A percentile compares a stretch with the other conserved stretches of the same genome.
These are phyloP conservation scores for Petaurus breviceps DNA, from an alignment of 2,113 vertebrate species.

Conservation along the genomic window DNA sequence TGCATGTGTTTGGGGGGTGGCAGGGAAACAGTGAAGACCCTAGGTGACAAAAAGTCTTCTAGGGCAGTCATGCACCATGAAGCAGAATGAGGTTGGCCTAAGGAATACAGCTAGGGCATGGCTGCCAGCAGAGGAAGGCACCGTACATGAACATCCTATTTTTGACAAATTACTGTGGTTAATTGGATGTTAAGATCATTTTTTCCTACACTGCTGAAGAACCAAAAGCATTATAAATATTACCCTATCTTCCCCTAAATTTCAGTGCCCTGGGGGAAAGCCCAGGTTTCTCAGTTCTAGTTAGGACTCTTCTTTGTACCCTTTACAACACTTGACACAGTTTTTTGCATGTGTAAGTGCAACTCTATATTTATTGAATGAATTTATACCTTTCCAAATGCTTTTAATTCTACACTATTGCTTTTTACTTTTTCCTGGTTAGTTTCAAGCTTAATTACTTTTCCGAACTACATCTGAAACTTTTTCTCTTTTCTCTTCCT, in stretches of 20 bases:
- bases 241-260: background rate
- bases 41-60: background rate
- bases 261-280: background rate
- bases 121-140: background rate
- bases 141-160: background rate
- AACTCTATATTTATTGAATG: background rate
- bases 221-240: background rate
- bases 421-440: slow-evolving; percentile 13
- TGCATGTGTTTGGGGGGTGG: no score
- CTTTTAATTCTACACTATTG: slow-evolving; percentile 59
- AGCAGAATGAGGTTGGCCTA: background rate
- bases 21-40: background rate
- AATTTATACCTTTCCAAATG: slow-evolving; percentile 17
- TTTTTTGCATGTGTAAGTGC: background rate
- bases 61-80: background rate
- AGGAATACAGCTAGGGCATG: background rate
- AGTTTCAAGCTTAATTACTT: slow-evolving; percentile 60
- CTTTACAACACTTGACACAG: background rate
- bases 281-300: background rate
- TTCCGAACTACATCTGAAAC: slow-evolving; percentile 26
- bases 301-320: background rate
- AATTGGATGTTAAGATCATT: background rate
- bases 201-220: background rate
- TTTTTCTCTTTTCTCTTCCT: background rate
- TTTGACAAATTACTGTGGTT: background rate